Base-by-base conservation (phyloP, 2,797 vertebrate genomes). In the Aselliscus stoliczkanus region DNA sequence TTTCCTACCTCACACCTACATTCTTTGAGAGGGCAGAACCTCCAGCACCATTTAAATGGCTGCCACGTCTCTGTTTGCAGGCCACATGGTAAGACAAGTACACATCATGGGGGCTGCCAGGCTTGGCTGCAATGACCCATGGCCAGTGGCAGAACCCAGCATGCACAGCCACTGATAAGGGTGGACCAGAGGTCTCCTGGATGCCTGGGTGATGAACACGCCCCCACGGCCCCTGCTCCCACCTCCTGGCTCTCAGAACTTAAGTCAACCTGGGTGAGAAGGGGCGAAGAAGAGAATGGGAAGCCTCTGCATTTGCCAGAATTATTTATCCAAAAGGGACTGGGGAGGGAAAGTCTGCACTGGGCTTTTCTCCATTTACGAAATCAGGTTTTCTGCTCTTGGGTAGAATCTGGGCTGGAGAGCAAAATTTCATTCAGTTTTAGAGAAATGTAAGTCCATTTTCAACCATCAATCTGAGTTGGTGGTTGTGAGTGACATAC, bases 161-260 rank as follows among this genome's bases (percentile, higher is more conserved):
- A 10, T 34, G 67, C 34, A 67, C 34, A 44, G 62, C 75, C 44
- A 3, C 58, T 69, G 75, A 37, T 86, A 60, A 95, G 29, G 29
- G 6, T 25, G 18, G 52, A 75, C 58, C 67, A 27, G 39, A 65
- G n/a, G 81, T 29, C 60, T 37, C 20, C 37, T 7, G 34, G 75
- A 69, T 58, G 60, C 52, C 87, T 21, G 27, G 9, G 50, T 12
- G 50, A 50, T 6, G 9, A 27, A 37, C 34, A 79, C 69, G 25
- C 15, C 18, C 62, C 4, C 39, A n/a, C n/a, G 6, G 4, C 42
- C n/a, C n/a, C 12, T 1, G 2, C 18, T 17, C 8, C 2, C 2
- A 5, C 39, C 39, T n/a, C 54, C n/a, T 4, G 31, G 37, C 12
- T 47, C 14, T 67, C 52, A 69, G 91, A 39, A 76, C 25, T 44